phyloP scores from a whole-genome alignment of 2,113 vertebrate genomes.

The Acanthisitta chloris region DNA sequence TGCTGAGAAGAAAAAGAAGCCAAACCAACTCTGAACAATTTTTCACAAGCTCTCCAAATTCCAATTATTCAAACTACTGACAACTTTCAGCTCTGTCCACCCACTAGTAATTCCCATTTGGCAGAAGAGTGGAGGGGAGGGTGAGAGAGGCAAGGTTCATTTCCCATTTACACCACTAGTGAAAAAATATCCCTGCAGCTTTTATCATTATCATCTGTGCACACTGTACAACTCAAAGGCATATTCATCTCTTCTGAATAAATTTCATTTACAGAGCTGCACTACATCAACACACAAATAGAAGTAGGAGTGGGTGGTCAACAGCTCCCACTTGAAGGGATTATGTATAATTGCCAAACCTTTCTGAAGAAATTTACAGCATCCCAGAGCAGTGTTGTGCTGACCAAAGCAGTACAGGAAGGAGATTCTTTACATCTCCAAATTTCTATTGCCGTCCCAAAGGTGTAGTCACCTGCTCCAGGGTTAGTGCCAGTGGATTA shows the following conservation, averaged over 20 bases:
- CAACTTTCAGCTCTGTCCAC: not conserved
- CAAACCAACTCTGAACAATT: not conserved
- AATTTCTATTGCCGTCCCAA: not conserved
- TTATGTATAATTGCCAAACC: not conserved
- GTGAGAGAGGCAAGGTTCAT: not conserved
- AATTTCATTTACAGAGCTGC: not conserved
- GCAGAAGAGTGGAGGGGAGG: not conserved
- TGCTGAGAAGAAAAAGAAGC: not conserved
- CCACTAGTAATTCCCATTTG: not conserved
- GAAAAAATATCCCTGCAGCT: not conserved
- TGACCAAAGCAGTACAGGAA: not conserved
- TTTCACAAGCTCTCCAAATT: not conserved
- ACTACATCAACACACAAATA: not conserved
- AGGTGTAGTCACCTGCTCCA: not conserved
- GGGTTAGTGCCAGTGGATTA: not conserved
- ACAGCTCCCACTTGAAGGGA: not conserved
- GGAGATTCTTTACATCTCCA: not conserved
- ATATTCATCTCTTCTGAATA: not conserved
- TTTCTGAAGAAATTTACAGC: not conserved
- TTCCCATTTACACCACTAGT: not conserved
- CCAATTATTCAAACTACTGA: not conserved
- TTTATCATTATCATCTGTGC: not conserved
- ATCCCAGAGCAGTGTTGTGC: not conserved
- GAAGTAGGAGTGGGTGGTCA: not conserved
- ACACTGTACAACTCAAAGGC: not conserved